phyloP scores from a whole-genome alignment of 2,888 invertebrate genomes.

The Odontothrips loti region DNA sequence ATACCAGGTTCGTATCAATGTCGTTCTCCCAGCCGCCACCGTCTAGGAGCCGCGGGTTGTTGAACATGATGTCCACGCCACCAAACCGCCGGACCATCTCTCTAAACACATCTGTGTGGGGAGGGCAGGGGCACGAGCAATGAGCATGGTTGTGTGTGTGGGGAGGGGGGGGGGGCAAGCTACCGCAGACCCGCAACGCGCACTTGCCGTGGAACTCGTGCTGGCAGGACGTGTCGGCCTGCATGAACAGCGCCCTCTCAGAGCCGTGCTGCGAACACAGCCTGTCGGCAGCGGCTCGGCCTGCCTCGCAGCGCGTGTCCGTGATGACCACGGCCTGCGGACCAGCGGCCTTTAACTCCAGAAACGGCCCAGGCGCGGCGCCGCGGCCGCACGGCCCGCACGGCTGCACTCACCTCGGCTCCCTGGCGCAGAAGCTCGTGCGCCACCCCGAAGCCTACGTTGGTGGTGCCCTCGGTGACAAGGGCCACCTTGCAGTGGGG shows the following conservation, averaged over 20 bases:
- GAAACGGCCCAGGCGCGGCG: background rate
- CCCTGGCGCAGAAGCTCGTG: slow-evolving; percentile 40
- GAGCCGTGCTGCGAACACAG: slow-evolving; percentile 34
- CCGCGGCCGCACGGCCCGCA: background rate
- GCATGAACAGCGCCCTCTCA: slow-evolving; percentile 35
- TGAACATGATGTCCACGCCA: slow-evolving; percentile 41
- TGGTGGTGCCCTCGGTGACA: slow-evolving; percentile 40
- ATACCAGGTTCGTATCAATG: slow-evolving; percentile 48
- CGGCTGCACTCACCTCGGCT: slow-evolving; percentile 39
- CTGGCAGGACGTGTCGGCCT: slow-evolving; percentile 36
- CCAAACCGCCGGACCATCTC: slow-evolving; percentile 36
- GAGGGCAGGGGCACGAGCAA: no score
- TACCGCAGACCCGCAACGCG: no score
- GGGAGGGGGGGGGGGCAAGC: no score
- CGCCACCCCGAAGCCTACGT: slow-evolving; percentile 41
- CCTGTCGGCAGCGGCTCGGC: slow-evolving; percentile 34
- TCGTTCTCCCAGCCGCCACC: slow-evolving; percentile 45
- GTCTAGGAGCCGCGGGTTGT: slow-evolving; percentile 45
- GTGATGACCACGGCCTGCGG: slow-evolving; percentile 34
- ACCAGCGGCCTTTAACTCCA: background rate
- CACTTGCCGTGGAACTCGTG: slow-evolving; percentile 39
- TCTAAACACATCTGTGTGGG: slow-evolving; percentile 39
- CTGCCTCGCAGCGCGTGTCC: slow-evolving; percentile 34
- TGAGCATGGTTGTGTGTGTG: no score
- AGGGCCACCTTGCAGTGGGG: slow-evolving; percentile 41